Base-by-base conservation (phyloP, 2,888 invertebrate genomes). In the Pristionchus mayeri region DNA sequence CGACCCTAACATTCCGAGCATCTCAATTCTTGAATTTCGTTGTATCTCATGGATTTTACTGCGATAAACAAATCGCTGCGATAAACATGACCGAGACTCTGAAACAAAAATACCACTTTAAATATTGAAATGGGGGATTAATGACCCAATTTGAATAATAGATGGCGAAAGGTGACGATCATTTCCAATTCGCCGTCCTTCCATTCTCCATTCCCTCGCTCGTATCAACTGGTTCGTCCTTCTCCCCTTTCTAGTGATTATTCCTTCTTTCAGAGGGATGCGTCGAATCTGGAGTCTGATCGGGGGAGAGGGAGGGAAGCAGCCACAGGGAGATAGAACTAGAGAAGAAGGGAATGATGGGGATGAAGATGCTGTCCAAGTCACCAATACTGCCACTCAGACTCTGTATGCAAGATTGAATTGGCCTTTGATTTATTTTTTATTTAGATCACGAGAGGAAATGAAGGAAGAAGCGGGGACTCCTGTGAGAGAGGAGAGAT, bases 1-100 rank as follows among this genome's bases (percentile, higher is more conserved):
- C 34, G 67, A 67, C 67, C 63, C 71, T 71, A 9, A 18, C 71
- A 71, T 71, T 71, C 40, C 40, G 0, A 71, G 71, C 71, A 71
- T 71, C 71, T 44, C 71, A 63, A 16, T 7, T 63, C 63, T 4
- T 54, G 7, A 54, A 54, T 16, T 21, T 9, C 4, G 54, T 54
- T 16, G 54, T 16, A 54, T 54, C 21, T 54, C 54, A 54, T 4
- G 54, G 16, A 54, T 54, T 54, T 54, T 18, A 21, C 54, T 21
- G n/a, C 3, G 21, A 54, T 54, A 54, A 21, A 54, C 54, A 54
- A n/a, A n/a, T n/a, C n/a, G n/a, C 24, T 9, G 57, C 57, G 57
- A 60, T 60, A 60, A 60, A 60, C 18, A 30, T 63, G 30, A 11
- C 18, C 11, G 63, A 63, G 27, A 63, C n/a, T n/a, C n/a, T n/a